These are phyloP conservation scores for Neosilurus mollespiculum DNA, from an alignment of 2,797 vertebrate genomes.

Conservation along the genomic window DNA sequence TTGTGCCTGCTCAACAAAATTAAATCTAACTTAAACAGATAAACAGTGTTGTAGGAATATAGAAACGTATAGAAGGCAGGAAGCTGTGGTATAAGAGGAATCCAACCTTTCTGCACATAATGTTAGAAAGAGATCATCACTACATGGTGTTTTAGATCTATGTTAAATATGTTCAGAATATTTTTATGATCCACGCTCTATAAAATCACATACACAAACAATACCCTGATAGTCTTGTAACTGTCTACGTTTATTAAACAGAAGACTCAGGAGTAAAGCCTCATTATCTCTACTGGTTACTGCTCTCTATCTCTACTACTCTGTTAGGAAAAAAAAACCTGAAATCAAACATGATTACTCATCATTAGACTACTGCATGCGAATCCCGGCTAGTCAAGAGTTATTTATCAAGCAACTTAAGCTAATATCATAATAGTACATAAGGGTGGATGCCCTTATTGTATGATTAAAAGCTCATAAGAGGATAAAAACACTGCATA, in stretches of 20 bases:
- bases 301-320: not conserved
- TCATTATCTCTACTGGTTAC: not conserved
- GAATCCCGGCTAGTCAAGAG: not conserved
- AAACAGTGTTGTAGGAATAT: not conserved
- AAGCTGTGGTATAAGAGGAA: not conserved
- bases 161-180: not conserved
- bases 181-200: not conserved
- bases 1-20: not conserved
- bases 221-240: not conserved
- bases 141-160: not conserved
- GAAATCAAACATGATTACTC: not conserved
- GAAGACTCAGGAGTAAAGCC: not conserved
- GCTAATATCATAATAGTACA: not conserved
- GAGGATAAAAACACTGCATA: not conserved
- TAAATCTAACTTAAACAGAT: not conserved
- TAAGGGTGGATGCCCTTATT: not conserved
- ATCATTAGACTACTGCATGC: not conserved
- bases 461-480: not conserved
- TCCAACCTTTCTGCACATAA: not conserved
- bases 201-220: not conserved
- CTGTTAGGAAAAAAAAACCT: not conserved
- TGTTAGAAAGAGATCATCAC: not conserved
- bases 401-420: not conserved
- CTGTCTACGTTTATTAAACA: not conserved
- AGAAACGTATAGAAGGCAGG: not conserved